Base-by-base conservation (phyloP, 2,888 invertebrate species). In the Trichopoda pennipes region DNA sequence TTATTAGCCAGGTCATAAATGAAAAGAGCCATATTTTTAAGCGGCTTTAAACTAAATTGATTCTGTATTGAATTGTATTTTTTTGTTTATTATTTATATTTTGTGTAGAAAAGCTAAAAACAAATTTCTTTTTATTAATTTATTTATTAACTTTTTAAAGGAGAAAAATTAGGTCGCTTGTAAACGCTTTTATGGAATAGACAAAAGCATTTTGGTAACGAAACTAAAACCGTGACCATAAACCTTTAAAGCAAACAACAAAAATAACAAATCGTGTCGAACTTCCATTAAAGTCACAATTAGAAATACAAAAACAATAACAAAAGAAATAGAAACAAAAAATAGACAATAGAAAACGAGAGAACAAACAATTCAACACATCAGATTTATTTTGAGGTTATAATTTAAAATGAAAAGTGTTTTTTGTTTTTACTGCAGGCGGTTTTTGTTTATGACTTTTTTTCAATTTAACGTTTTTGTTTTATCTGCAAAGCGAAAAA, bases 161-260 rank as follows among this genome's bases (percentile, higher is more conserved):
- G 0, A 38, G 3, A 38, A 38, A 60, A 60, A 60, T 38, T 53
- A 44, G 74, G 61, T 63, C 38, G 55, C n/a, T 58, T 49, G 19
- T 28, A 47, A 21, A 2, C 17, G 58, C 42, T 63, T 55, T 51
- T 17, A 47, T 35, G 14, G 58, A 58, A 63, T 47, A 42, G 6
- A 58, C 56, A 58, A 53, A 0, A 19, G n/a, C 28, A 55, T 44
- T 23, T n/a, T 44, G 19, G 28, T 17, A 56, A 47, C 38, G n/a
- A 44, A 47, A 47, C 19, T 4, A 75, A 75, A 49, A 68, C 61
- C 51, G 35, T 68, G 75, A 68, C 60, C 60, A 53, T 69, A 76
- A 75, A 69, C 17, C 53, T 61, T 68, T 60, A 9, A 51, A 28
- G 19, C 28, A 63, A 19, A 0, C 16, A 42, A 68, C 28, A 28